Conservation (phyloP, 2,797 vertebrate genomes). For the Myotis daubentonii region DNA sequence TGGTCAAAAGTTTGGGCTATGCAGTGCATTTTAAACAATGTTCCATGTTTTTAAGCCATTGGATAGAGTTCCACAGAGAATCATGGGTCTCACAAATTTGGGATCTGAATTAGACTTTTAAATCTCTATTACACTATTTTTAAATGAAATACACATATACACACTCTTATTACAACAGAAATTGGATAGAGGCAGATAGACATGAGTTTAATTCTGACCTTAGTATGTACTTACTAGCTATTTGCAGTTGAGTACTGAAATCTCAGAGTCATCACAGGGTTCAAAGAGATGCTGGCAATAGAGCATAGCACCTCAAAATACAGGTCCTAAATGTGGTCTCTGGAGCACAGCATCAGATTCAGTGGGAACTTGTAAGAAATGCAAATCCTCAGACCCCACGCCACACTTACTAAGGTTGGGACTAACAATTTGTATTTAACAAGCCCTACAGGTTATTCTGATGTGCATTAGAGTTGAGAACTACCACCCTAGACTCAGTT, state of each 20-base stretch:
- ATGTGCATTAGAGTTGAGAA: neutral
- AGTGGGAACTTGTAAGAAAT: neutral
- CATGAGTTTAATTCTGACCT: neutral
- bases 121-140: neutral
- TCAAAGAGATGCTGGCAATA: neutral
- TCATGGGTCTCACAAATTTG: neutral
- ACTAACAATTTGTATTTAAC: neutral
- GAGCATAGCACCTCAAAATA: neutral
- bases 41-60: neutral
- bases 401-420: neutral
- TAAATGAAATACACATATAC: neutral
- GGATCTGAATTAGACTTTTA: slow-evolving; percentile 9
- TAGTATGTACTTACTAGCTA: neutral
- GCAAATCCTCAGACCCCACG: neutral
- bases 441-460: neutral
- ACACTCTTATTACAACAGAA: neutral
- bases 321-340: neutral
- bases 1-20: neutral
- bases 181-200: neutral
- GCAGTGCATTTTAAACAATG: neutral
- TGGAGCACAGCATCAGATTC: neutral
- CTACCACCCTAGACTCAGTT: neutral
- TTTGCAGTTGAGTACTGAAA: neutral
- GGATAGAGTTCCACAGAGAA: neutral
- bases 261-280: neutral